Conservation (phyloP, 2,888 invertebrate genomes). For the Cryptosula pallasiana region DNA sequence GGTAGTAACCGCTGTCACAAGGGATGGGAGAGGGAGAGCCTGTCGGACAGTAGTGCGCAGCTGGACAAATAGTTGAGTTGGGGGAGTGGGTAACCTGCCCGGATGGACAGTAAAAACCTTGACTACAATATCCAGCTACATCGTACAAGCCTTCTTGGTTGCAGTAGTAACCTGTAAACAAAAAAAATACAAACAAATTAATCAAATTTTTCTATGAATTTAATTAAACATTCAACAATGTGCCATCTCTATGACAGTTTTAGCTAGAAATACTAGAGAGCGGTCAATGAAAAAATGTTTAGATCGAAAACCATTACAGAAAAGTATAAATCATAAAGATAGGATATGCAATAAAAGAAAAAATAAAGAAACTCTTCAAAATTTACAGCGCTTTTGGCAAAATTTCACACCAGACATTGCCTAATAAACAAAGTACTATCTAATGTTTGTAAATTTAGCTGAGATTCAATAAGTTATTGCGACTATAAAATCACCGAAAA, state of each 20-base stretch:
- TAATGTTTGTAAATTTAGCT: neutral
- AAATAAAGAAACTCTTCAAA: no score
- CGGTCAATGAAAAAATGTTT: no score
- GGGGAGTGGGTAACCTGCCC: slow-evolving; percentile 43
- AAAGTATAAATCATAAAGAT: no score
- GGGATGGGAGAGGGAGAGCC: slow-evolving; percentile 37
- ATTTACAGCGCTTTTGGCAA: neutral
- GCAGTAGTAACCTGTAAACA: slow-evolving; percentile 42
- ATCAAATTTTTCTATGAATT: no score
- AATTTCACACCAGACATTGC: neutral
- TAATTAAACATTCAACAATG: no score
- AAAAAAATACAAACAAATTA: neutral
- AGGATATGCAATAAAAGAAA: no score
- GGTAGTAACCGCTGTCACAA: slow-evolving; percentile 46
- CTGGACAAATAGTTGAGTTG: slow-evolving; percentile 41
- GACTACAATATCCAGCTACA: slow-evolving; percentile 36
- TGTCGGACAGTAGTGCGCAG: slow-evolving; percentile 42
- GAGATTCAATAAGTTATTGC: neutral
- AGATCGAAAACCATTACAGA: no score
- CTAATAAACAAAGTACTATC: neutral
- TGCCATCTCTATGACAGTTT: no score
- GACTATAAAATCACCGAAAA: neutral
- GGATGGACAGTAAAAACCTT: slow-evolving; percentile 47
- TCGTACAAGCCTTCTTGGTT: slow-evolving; percentile 36
- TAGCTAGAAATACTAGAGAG: no score